Evolutionary conservation across 2,797 vertebrate genomes (phyloP).

Genomic region (Sebastes trivittatus): DNA sequence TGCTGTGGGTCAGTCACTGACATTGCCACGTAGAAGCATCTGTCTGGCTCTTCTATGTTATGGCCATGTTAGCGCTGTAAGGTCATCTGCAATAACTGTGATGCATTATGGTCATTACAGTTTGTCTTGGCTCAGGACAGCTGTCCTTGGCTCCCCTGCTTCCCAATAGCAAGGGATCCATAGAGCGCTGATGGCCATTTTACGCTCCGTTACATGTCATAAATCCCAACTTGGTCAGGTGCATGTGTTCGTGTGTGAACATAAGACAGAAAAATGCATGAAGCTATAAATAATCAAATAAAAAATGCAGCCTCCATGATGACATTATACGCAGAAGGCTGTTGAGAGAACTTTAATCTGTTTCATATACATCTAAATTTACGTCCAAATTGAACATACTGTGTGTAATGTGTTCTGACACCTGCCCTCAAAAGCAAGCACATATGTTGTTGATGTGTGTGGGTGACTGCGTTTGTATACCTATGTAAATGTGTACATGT

Average conservation of each 20-base stretch:
- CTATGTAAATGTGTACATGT: constrained; percentile 15
- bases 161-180: constrained; percentile 20
- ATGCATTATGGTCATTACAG: constrained; percentile 60
- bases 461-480: constrained; percentile 6
- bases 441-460: neutral
- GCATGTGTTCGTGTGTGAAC: neutral
- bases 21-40: neutral
- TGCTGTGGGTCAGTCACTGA: constrained; percentile 22
- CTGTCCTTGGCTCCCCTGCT: constrained; percentile 51
- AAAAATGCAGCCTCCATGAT: neutral
- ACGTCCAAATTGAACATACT: constrained; percentile 1
- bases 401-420: neutral
- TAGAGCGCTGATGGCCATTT: constrained; percentile 54
- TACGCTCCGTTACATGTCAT: constrained; percentile 47
- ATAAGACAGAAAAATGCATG: neutral
- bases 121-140: constrained; percentile 25
- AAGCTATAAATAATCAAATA: constrained; percentile 14
- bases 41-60: constrained; percentile 1
- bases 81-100: constrained; percentile 42
- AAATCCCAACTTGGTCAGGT: constrained; percentile 49
- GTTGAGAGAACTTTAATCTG: neutral
- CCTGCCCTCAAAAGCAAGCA: constrained; percentile 22
- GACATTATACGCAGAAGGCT: neutral
- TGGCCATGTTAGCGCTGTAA: constrained; percentile 11
- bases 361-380: constrained; percentile 23